phyloP scores from a whole-genome alignment of 2,797 vertebrate species.

The Oreonectes daqikongensis region DNA sequence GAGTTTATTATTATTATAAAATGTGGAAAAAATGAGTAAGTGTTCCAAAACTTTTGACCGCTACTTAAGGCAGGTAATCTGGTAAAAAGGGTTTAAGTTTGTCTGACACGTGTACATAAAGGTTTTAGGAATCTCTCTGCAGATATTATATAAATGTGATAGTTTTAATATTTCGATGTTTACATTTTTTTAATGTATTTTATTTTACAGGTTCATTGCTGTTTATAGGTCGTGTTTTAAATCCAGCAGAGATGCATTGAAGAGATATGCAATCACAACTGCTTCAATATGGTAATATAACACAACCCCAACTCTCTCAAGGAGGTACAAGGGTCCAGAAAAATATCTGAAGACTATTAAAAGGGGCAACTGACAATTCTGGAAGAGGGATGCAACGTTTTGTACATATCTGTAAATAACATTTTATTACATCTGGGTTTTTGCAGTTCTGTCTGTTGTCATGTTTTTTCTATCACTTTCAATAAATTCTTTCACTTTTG shows the following conservation, averaged over 20 bases:
- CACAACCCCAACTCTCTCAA: not conserved
- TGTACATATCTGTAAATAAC: conserved; percentile 82
- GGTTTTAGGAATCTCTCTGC: no score
- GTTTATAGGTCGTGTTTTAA: conserved; percentile 87
- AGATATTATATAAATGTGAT: no score
- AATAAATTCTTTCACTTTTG: not conserved
- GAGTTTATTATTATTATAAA: no score
- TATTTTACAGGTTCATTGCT: conserved; percentile 80
- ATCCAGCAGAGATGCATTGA: conserved; percentile 74
- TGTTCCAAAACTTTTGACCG: no score
- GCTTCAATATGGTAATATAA: not conserved
- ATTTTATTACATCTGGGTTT: conserved; percentile 58
- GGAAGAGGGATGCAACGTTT: conserved; percentile 72
- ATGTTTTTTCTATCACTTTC: not conserved
- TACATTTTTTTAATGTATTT: no score
- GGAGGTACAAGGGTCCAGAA: not conserved
- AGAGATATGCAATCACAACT: conserved; percentile 17
- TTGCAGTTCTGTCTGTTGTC: conserved; percentile 33
- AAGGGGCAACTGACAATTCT: conserved; percentile 59
- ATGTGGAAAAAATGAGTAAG: no score
- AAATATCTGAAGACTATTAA: conserved; percentile 60
- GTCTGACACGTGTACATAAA: no score
- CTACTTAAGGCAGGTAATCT: no score
- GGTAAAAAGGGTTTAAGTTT: no score
- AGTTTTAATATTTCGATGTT: no score